phyloP scores from a whole-genome alignment of 2,113 vertebrate genomes.

The Melanostigma gelatinosum region DNA sequence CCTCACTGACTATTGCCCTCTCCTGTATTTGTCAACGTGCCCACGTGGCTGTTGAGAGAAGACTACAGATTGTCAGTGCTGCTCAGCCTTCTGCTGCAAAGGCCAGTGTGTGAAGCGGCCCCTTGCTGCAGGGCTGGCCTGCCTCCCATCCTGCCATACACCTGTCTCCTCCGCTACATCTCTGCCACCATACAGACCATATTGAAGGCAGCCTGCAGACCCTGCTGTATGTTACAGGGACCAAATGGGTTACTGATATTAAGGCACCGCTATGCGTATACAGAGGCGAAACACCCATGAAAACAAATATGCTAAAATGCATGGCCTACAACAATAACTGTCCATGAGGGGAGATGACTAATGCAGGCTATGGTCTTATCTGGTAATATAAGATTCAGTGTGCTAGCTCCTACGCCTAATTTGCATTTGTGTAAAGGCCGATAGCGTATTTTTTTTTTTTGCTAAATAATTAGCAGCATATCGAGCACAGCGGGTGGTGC shows the following conservation, averaged over 20 bases:
- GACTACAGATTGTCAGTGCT: constrained; percentile 63
- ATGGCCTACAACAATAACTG: constrained; percentile 32
- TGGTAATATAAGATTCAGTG: not conserved
- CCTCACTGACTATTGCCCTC: not conserved
- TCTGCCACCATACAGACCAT: constrained; percentile 3
- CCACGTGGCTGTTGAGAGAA: constrained; percentile 39
- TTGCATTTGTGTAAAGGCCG: not conserved
- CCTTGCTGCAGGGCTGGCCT: constrained; percentile 82
- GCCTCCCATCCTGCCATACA: constrained; percentile 71
- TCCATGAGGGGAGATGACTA: constrained; percentile 22
- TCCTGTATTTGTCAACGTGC: constrained; percentile 22
- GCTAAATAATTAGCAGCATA: not conserved
- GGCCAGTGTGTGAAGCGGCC: constrained; percentile 65
- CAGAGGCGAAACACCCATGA: not conserved
- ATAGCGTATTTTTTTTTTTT: not conserved
- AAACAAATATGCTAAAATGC: constrained; percentile 32
- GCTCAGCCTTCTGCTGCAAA: constrained; percentile 72
- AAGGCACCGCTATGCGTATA: not conserved
- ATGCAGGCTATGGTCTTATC: not conserved
- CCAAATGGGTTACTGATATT: not conserved
- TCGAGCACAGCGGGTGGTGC: constrained; percentile 38
- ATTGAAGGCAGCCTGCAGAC: constrained; percentile 11
- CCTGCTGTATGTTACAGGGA: not conserved
- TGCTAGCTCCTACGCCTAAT: not conserved
- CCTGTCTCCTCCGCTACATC: constrained; percentile 39